Evolutionary conservation across 1,140 invertebrate species (phyloP).

Genomic region (Penaeus indicus): DNA sequence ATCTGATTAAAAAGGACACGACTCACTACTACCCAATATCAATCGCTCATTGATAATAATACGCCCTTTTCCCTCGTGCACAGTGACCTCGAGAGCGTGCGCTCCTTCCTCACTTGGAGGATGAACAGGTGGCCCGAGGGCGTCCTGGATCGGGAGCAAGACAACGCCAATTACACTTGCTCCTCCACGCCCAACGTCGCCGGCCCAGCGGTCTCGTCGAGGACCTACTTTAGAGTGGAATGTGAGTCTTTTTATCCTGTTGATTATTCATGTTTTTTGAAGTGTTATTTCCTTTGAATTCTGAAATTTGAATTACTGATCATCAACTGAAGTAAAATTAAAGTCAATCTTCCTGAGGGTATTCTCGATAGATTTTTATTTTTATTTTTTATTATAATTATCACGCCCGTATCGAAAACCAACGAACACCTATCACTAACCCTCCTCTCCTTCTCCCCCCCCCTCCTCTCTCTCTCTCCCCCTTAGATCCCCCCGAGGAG

Average conservation of each 20-base stretch:
- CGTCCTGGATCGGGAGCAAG: slow-evolving; percentile 80
- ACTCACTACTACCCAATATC: background rate
- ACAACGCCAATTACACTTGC: slow-evolving; percentile 89
- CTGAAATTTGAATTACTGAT: too few species aligned
- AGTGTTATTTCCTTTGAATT: too few species aligned
- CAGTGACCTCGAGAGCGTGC: slow-evolving; percentile 89
- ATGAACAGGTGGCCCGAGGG: slow-evolving; percentile 84
- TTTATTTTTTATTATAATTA: too few species aligned
- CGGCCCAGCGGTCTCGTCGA: slow-evolving; percentile 80
- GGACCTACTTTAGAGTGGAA: slow-evolving; percentile 87
- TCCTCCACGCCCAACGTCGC: slow-evolving; percentile 81
- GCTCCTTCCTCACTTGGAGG: slow-evolving; percentile 86
- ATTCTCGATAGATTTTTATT: too few species aligned
- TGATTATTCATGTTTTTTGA: background rate
- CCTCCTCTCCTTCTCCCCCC: background rate
- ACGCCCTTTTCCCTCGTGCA: background rate
- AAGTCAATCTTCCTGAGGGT: too few species aligned
- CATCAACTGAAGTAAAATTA: too few species aligned
- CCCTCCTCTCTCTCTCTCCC: slow-evolving; percentile 43
- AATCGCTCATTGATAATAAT: background rate
- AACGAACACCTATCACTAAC: background rate
- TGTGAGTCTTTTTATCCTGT: slow-evolving; percentile 69
- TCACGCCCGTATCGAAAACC: too few species aligned
- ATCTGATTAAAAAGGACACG: too few species aligned
- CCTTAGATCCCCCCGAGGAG: slow-evolving; percentile 87